phyloP scores from a whole-genome alignment of 2,888 invertebrate species.

The Malachius bipustulatus region DNA sequence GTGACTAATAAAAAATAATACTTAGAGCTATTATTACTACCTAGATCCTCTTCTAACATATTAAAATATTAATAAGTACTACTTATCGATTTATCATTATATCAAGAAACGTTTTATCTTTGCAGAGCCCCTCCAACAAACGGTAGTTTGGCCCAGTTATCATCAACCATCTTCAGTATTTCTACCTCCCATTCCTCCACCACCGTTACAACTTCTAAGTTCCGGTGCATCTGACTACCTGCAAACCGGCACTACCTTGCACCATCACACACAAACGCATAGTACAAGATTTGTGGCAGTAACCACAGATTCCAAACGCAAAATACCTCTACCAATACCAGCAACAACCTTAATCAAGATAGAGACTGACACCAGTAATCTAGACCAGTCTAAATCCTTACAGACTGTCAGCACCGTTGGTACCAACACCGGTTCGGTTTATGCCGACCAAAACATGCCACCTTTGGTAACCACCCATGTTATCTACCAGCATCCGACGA shows the following conservation, averaged over 20 bases:
- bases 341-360: conserved; percentile 53
- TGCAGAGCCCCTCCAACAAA: conserved; percentile 55
- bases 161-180: conserved; percentile 39
- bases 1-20: too few relatives aligned
- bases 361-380: conserved; percentile 46
- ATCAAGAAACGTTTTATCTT: conserved; percentile 14
- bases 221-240: conserved; percentile 41
- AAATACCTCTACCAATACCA: conserved; percentile 38
- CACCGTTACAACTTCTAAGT: conserved; percentile 53
- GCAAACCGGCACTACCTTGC: conserved; percentile 50
- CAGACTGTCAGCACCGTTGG: conserved; percentile 29
- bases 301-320: conserved; percentile 40
- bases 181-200: conserved; percentile 45
- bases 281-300: conserved; percentile 55
- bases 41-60: too few relatives aligned
- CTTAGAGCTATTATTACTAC: too few relatives aligned
- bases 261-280: conserved; percentile 55
- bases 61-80: too few relatives aligned
- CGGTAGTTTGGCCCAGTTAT: conserved; percentile 65
- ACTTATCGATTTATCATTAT: conserved; percentile 1
- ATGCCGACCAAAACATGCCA: conserved; percentile 41
- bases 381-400: conserved; percentile 26
- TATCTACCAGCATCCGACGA: conserved; percentile 41
- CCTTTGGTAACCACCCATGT: conserved; percentile 45
- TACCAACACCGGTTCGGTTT: conserved; percentile 32